Evolutionary conservation across 2,113 vertebrate genomes (phyloP).

Genomic region (Zosterops lateralis): DNA sequence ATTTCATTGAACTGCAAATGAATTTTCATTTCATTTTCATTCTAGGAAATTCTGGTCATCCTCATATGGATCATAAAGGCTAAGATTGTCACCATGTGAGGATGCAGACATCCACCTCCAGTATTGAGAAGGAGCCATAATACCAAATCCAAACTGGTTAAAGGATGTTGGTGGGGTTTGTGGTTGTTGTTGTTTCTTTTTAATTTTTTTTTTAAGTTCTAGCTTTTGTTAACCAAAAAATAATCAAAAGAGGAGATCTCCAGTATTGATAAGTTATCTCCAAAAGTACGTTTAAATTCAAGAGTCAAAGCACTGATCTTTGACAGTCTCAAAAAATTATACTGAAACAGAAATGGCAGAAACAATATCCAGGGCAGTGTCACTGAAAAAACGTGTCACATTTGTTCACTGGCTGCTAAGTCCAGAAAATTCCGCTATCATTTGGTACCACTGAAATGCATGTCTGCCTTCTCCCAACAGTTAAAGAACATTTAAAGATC

Average conservation of each 20-base stretch:
- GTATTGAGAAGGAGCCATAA: not conserved
- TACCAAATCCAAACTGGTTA: not conserved
- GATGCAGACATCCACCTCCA: not conserved
- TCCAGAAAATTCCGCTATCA: not conserved
- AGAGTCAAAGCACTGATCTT: not conserved
- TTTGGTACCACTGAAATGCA: not conserved
- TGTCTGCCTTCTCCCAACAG: not conserved
- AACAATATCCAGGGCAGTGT: not conserved
- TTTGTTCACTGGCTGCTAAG: not conserved
- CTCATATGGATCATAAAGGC: not conserved
- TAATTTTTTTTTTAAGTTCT: not conserved
- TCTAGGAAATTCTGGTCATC: not conserved
- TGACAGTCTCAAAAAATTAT: not conserved
- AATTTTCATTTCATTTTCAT: not conserved
- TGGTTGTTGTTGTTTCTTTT: no score
- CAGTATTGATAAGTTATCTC: not conserved
- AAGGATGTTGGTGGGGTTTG: not conserved
- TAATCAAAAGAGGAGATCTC: not conserved
- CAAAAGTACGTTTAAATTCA: not conserved
- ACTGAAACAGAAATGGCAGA: not conserved
- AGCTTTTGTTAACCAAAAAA: not conserved
- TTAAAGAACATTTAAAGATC: not conserved
- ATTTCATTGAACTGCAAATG: no score
- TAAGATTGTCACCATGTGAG: not conserved
- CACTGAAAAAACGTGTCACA: not conserved